Evolutionary conservation across 2,888 invertebrate genomes (phyloP).

Genomic region (Mimumesa dahlbomi): DNA sequence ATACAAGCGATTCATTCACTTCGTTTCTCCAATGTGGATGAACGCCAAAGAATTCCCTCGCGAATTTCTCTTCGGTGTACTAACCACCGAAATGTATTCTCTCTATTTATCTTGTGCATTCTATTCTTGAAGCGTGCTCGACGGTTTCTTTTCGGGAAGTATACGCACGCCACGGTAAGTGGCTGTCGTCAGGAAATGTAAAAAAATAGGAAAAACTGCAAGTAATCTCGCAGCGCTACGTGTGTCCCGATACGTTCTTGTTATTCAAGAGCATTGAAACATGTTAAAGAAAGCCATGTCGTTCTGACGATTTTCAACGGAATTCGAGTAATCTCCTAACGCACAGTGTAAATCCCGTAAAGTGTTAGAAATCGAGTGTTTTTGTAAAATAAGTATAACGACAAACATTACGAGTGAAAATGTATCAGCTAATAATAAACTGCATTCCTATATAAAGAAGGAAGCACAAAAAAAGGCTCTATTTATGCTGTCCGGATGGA

Average conservation of each 20-base stretch:
- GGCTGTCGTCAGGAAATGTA: slow-evolving; percentile 10
- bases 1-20: slow-evolving; percentile 44
- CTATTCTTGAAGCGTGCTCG: slow-evolving; percentile 28
- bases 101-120: slow-evolving; percentile 52
- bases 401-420: no score
- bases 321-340: no score
- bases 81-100: slow-evolving; percentile 45
- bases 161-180: background rate
- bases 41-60: slow-evolving; percentile 57
- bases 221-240: background rate
- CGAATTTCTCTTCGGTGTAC: slow-evolving; percentile 32
- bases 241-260: background rate
- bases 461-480: no score
- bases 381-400: no score
- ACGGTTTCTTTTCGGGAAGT: slow-evolving; percentile 13
- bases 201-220: slow-evolving; percentile 4
- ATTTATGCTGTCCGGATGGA: no score
- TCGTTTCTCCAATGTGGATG: slow-evolving; percentile 35
- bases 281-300: background rate
- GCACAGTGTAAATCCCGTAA: no score
- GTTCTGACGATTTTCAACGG: no score
- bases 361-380: no score
- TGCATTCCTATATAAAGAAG: no score
- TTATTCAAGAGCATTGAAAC: background rate
- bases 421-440: no score